Conservation (phyloP, 2,113 vertebrate species). For the Hypocryptadius cinnamomeus region DNA sequence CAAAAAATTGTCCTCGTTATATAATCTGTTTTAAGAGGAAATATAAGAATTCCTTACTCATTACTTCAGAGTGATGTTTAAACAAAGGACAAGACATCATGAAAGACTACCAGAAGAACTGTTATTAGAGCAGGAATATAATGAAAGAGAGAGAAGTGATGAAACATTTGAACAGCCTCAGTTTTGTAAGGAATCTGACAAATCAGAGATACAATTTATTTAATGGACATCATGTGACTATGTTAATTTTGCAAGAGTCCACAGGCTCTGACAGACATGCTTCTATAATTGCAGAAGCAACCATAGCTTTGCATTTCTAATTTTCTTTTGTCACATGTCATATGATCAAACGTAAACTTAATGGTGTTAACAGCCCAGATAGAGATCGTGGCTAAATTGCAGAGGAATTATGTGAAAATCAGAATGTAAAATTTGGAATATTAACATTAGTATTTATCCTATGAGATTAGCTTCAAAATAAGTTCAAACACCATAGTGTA, state of each 20-base stretch:
- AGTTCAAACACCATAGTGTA: background rate
- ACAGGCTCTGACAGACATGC: background rate
- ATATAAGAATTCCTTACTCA: background rate
- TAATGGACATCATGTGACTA: background rate
- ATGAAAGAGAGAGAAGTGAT: background rate
- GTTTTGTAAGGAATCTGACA: background rate
- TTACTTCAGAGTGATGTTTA: background rate
- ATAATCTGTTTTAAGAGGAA: background rate
- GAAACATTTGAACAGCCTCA: background rate
- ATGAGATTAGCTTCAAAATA: background rate
- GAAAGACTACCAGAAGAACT: background rate
- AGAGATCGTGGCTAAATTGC: background rate
- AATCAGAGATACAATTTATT: background rate
- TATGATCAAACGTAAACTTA: background rate
- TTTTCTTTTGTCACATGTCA: background rate
- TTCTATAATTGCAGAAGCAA: background rate
- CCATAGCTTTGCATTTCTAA: background rate
- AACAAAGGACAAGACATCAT: background rate
- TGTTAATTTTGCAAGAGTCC: background rate
- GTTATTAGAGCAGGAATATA: background rate
- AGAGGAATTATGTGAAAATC: background rate
- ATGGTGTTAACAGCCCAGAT: background rate
- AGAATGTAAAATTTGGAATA: background rate
- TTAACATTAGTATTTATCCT: background rate
- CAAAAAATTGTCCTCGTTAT: background rate